Conservation (phyloP, 2,888 invertebrate genomes). For the Hydrotaea diabolus region DNA sequence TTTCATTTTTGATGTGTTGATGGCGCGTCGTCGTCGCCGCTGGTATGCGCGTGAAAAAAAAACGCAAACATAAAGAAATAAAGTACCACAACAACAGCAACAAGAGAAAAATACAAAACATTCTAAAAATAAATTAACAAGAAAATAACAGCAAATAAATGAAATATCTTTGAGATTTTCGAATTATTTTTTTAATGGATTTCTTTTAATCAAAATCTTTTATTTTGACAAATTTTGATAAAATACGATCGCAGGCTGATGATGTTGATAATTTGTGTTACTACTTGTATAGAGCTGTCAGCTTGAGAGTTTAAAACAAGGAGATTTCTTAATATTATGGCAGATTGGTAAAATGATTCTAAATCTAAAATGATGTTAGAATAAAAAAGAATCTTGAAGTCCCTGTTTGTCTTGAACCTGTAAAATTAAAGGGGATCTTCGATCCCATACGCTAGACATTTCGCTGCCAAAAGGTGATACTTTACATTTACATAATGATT, state of each 20-base stretch:
- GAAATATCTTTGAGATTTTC: not conserved
- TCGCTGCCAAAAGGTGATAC: too few species aligned
- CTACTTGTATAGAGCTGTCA: too few species aligned
- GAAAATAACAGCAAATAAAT: not conserved
- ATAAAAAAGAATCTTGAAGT: too few species aligned
- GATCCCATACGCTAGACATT: too few species aligned
- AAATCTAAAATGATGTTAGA: too few species aligned
- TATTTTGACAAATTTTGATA: conserved; percentile 45
- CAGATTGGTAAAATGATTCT: too few species aligned
- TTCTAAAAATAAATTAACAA: conserved; percentile 11
- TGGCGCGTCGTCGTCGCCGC: not conserved
- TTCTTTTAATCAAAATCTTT: conserved; percentile 19
- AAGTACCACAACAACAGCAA: too few species aligned
- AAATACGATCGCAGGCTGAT: conserved; percentile 22
- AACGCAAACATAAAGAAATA: not conserved
- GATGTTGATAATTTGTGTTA: not conserved
- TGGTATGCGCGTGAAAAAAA: not conserved
- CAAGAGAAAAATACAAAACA: not conserved
- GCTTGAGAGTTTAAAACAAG: too few species aligned
- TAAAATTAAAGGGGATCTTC: too few species aligned
- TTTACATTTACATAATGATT: too few species aligned
- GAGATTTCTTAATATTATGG: too few species aligned
- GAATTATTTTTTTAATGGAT: conserved; percentile 24
- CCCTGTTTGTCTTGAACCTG: too few species aligned
- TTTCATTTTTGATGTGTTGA: conserved; percentile 17